Conservation (phyloP, 2,888 invertebrate genomes). For the Spodoptera littoralis region DNA sequence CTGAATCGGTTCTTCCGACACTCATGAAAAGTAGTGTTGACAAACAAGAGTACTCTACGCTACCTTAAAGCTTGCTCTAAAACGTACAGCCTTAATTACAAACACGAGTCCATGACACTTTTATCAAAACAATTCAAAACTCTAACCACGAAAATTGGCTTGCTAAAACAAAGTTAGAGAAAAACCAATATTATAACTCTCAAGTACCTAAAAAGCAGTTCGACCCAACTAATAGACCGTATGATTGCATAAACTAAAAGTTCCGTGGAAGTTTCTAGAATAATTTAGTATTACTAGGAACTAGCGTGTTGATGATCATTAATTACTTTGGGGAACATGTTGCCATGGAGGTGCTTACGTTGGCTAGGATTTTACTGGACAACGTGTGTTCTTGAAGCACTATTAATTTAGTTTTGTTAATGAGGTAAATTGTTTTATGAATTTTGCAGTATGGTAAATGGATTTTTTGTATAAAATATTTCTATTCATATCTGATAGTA, state of each 20-base stretch:
- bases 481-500: no score
- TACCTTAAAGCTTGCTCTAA: no score
- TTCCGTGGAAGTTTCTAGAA: slow-evolving; percentile 10
- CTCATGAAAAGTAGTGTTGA: no score
- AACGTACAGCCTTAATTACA: no score
- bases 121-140: no score
- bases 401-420: slow-evolving; percentile 28
- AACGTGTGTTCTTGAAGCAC: slow-evolving; percentile 35
- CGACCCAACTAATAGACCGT: slow-evolving; percentile 6
- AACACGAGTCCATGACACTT: no score
- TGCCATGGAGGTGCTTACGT: slow-evolving; percentile 2
- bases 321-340: slow-evolving; percentile 26
- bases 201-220: slow-evolving; percentile 6
- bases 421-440: background rate
- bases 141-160: background rate
- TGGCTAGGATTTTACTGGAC: slow-evolving; percentile 13
- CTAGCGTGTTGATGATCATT: slow-evolving; percentile 28
- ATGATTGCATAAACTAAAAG: slow-evolving; percentile 14
- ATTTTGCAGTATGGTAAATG: background rate
- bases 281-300: slow-evolving; percentile 16
- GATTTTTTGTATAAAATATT: no score
- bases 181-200: slow-evolving; percentile 33
- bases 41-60: no score
- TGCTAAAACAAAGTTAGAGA: slow-evolving; percentile 5
- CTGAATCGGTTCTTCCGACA: no score